Evolutionary conservation across 2,797 vertebrate genomes (phyloP).

Genomic region (Picus viridis): DNA sequence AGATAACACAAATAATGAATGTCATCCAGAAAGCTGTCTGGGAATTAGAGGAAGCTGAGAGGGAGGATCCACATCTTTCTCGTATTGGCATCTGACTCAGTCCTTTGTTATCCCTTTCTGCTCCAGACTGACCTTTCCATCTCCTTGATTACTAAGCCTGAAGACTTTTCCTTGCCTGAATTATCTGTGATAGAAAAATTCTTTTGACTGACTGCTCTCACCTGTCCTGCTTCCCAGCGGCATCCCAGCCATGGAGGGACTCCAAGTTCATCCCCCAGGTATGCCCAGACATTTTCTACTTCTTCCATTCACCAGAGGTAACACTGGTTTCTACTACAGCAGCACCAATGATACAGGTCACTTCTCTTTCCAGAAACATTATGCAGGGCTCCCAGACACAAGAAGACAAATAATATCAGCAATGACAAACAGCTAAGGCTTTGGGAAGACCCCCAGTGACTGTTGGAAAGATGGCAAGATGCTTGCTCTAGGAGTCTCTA

Average conservation of each 20-base stretch:
- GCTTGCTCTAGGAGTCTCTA: background rate
- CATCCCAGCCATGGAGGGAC: fast-evolving
- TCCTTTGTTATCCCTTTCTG: background rate
- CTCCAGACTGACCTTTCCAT: slow-evolving; percentile 9
- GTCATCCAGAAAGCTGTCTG: background rate
- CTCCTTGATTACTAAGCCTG: background rate
- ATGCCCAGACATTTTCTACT: background rate
- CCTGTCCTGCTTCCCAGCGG: background rate
- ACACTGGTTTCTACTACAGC: background rate
- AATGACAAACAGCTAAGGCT: background rate
- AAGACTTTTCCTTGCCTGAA: slow-evolving; percentile 11
- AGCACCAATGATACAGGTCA: background rate
- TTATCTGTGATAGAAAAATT: background rate
- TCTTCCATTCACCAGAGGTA: slow-evolving; percentile 1
- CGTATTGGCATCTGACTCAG: background rate
- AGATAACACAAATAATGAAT: slow-evolving; percentile 36
- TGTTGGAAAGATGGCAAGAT: slow-evolving; percentile 1
- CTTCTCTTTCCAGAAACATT: background rate
- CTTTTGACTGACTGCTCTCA: background rate
- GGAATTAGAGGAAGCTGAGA: slow-evolving; percentile 5
- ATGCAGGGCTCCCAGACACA: background rate
- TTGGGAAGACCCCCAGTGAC: background rate
- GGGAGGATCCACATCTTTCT: background rate
- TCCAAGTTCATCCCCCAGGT: background rate
- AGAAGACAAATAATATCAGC: background rate